phyloP scores from a whole-genome alignment of 2,113 vertebrate species.

The Micromys minutus region DNA sequence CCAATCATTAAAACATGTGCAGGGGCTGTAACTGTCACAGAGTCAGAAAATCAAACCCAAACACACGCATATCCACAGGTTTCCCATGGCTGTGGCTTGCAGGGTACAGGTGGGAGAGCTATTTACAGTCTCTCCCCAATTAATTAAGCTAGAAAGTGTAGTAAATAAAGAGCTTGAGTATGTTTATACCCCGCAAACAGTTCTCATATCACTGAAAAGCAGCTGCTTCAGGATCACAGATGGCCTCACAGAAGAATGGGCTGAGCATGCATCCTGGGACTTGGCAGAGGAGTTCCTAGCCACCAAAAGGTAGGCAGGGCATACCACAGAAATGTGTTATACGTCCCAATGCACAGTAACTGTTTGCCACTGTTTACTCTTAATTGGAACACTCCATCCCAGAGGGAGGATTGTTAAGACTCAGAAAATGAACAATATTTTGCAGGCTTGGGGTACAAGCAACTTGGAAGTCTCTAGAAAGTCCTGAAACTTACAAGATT shows the following conservation, averaged over 20 bases:
- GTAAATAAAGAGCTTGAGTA: conserved; percentile 67
- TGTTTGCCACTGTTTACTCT: neutral
- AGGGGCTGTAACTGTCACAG: neutral
- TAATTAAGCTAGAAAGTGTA: conserved; percentile 58
- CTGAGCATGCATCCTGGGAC: neutral
- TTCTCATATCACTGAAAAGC: conserved; percentile 39
- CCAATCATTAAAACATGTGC: neutral
- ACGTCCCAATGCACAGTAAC: neutral
- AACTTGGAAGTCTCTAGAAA: neutral
- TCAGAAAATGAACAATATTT: neutral
- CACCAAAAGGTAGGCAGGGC: neutral
- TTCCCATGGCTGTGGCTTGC: conserved; percentile 39
- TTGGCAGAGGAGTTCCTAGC: neutral
- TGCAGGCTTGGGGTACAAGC: no score
- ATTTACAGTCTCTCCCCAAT: conserved; percentile 61
- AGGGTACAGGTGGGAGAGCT: conserved; percentile 60
- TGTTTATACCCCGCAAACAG: neutral
- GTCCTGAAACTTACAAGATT: neutral
- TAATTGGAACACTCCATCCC: neutral
- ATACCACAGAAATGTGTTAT: neutral
- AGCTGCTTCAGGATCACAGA: conserved; percentile 59
- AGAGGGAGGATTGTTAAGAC: neutral
- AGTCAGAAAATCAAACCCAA: conserved; percentile 36
- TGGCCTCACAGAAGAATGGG: neutral
- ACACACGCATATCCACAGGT: conserved; percentile 6